A percentile compares a stretch with the other conserved stretches of the same genome.
Conservation (phyloP, 1,140 invertebrate species). For the Phortica variegata region DNA sequence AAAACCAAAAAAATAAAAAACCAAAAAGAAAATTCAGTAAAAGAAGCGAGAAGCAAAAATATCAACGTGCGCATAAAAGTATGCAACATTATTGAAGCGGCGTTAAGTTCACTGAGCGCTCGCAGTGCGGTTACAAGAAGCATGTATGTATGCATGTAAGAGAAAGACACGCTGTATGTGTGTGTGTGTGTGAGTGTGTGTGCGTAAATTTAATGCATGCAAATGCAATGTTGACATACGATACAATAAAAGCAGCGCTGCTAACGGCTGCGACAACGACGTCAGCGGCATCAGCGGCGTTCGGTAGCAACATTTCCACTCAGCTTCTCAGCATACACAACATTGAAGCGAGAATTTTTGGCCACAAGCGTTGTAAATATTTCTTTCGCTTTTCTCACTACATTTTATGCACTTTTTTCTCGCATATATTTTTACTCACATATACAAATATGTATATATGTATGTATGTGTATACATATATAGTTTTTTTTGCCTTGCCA, state of each 20-base stretch:
- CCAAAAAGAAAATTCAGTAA: not conserved
- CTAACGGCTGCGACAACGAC: too few relatives aligned
- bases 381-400: too few relatives aligned
- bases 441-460: too few relatives aligned
- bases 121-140: conserved; percentile 10
- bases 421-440: too few relatives aligned
- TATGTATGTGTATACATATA: too few relatives aligned
- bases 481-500: too few relatives aligned
- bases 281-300: too few relatives aligned
- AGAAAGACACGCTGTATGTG: conserved; percentile 6
- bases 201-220: conserved; percentile 38
- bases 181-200: conserved; percentile 10
- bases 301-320: too few relatives aligned
- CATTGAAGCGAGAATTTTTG: conserved; percentile 5
- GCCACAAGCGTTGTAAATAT: conserved; percentile 15
- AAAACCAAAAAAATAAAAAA: not conserved
- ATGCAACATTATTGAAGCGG: conserved; percentile 23
- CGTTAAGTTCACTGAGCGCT: conserved; percentile 10
- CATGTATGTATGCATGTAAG: conserved; percentile 1
- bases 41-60: not conserved
- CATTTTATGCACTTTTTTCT: too few relatives aligned
- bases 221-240: conserved; percentile 41
- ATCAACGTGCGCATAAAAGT: conserved; percentile 18
- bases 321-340: too few relatives aligned
- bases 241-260: not conserved